Conservation (phyloP, 2,888 invertebrate species). For the Gastracanthus pulcherrimus region DNA sequence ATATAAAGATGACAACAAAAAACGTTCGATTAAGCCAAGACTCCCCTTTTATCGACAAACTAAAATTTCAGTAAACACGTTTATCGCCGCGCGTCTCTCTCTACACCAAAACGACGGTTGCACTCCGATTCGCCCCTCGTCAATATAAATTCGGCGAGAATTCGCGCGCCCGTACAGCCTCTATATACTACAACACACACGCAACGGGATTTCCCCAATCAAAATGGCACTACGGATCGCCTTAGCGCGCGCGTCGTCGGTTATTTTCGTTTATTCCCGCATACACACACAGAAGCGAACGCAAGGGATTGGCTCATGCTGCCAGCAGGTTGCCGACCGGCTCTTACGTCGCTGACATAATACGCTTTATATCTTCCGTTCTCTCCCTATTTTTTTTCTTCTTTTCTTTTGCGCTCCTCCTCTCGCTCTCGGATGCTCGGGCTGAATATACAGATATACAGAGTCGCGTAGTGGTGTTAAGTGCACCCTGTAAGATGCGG, state of each 20-base stretch:
- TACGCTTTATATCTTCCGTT: background rate
- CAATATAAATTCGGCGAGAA: background rate
- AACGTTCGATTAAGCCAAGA: too few relatives aligned
- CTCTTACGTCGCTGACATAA: constrained; percentile 14
- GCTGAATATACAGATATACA: too few relatives aligned
- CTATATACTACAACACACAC: too few relatives aligned
- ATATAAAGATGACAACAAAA: too few relatives aligned
- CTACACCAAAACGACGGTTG: background rate
- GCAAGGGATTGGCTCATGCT: background rate
- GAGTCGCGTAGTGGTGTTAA: too few relatives aligned
- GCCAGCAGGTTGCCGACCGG: constrained; percentile 8
- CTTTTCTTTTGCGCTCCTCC: background rate
- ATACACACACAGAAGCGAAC: background rate
- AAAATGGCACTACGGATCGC: background rate
- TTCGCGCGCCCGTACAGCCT: background rate
- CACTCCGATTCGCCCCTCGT: background rate
- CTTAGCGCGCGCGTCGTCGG: background rate
- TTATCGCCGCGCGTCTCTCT: background rate
- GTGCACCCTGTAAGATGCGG: too few relatives aligned
- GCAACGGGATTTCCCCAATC: background rate
- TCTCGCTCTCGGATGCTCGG: background rate
- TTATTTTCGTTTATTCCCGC: constrained; percentile 12
- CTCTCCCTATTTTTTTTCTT: too few relatives aligned
- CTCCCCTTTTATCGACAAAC: too few relatives aligned
- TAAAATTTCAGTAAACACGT: background rate